Percentiles rank a stretch among this genome's conserved stretches.
Evolutionary conservation across 2,113 vertebrate species (phyloP).

Genomic region (Callopanchax toddi): DNA sequence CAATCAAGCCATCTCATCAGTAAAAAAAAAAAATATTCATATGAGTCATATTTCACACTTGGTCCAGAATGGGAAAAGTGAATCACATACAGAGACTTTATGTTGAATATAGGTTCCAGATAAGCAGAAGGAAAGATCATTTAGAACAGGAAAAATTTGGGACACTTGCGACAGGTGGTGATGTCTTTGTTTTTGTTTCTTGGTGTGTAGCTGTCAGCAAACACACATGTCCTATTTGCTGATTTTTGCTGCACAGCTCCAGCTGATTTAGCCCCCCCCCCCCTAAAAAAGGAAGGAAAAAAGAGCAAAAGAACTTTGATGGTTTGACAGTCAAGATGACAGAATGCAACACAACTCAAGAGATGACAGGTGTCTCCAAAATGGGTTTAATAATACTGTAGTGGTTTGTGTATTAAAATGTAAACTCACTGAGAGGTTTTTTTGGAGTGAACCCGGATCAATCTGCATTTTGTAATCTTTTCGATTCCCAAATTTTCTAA

Average conservation of each 20-base stretch:
- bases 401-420: slow-evolving; percentile 33
- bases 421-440: slow-evolving; percentile 12
- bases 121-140: slow-evolving; percentile 39
- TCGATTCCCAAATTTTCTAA: background rate
- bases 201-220: slow-evolving; percentile 56
- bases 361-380: slow-evolving; percentile 38
- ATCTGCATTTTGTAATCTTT: slow-evolving; percentile 6
- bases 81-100: slow-evolving; percentile 11
- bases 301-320: slow-evolving; percentile 56
- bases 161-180: slow-evolving; percentile 46
- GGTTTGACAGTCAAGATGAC: slow-evolving; percentile 57
- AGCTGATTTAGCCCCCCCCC: slow-evolving; percentile 40
- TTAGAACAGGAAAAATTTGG: slow-evolving; percentile 30
- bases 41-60: slow-evolving; percentile 20
- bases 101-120: slow-evolving; percentile 20
- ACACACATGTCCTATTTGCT: slow-evolving; percentile 56
- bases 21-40: slow-evolving; percentile 18
- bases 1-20: slow-evolving; percentile 5
- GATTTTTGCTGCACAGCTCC: slow-evolving; percentile 49
- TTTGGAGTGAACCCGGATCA: too few relatives aligned
- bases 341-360: slow-evolving; percentile 17
- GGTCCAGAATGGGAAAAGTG: background rate
- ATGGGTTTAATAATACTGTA: slow-evolving; percentile 27
- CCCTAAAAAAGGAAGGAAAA: slow-evolving; percentile 43
- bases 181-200: slow-evolving; percentile 58